Evolutionary conservation across 2,888 invertebrate species (phyloP).

Genomic region (Neocrepidodera transversa): DNA sequence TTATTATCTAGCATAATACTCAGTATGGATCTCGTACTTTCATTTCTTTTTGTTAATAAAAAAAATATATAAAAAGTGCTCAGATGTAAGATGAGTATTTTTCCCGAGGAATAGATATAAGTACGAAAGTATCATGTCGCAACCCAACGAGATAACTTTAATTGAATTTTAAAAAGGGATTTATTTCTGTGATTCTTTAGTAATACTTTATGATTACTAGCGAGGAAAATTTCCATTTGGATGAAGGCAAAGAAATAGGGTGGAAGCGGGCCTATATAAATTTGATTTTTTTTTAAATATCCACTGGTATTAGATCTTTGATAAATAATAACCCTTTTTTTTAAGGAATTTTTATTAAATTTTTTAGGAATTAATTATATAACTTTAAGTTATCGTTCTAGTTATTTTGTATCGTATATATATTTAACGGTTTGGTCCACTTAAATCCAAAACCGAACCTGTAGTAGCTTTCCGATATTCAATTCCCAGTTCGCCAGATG

Average conservation of each 20-base stretch:
- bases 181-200: slow-evolving; percentile 55
- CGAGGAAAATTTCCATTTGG: slow-evolving; percentile 55
- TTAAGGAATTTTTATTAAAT: too few relatives aligned
- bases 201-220: slow-evolving; percentile 60
- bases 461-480: slow-evolving; percentile 54
- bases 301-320: too few relatives aligned
- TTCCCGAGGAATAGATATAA: slow-evolving; percentile 31
- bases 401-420: too few relatives aligned
- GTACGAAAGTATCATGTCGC: slow-evolving; percentile 31
- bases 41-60: too few relatives aligned
- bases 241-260: slow-evolving; percentile 23
- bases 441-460: slow-evolving; percentile 46
- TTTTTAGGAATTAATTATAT: too few relatives aligned
- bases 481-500: slow-evolving; percentile 55
- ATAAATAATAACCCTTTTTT: too few relatives aligned
- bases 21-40: too few relatives aligned
- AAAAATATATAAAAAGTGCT: slow-evolving; percentile 20
- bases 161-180: slow-evolving; percentile 56
- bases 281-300: too few relatives aligned
- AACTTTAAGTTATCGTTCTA: too few relatives aligned
- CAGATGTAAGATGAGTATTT: slow-evolving; percentile 29
- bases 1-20: too few relatives aligned
- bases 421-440: too few relatives aligned
- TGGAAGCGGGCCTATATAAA: slow-evolving; percentile 3
- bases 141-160: slow-evolving; percentile 50